A percentile compares a stretch with the other conserved stretches of the same genome.
These are phyloP conservation scores for Mesorhabditis belari DNA, from an alignment of 2,888 invertebrate species.

Conservation along the genomic window DNA sequence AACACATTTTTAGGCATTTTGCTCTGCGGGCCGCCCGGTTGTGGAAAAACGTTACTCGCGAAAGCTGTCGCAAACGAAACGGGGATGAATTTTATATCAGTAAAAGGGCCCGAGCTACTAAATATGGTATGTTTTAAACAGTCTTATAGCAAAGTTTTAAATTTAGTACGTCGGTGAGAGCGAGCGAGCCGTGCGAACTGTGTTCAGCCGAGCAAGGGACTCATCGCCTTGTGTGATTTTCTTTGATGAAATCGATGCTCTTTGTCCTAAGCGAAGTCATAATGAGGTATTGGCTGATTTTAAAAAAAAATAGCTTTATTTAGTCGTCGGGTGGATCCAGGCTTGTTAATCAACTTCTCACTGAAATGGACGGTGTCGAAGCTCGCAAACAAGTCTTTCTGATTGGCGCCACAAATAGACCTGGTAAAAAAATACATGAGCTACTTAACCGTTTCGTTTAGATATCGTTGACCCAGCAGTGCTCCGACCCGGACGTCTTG, in stretches of 20 bases:
- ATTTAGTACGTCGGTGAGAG: conserved; percentile 89
- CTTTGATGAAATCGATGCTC: conserved; percentile 93
- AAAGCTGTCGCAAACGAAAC: conserved; percentile 98
- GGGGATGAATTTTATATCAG: conserved; percentile 94
- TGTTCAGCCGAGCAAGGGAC: conserved; percentile 86
- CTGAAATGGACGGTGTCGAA: conserved; percentile 97
- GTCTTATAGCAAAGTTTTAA: not conserved
- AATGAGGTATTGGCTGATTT: conserved; percentile 55
- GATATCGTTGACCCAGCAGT: conserved; percentile 92
- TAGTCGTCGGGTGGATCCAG: conserved; percentile 60
- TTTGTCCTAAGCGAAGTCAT: conserved; percentile 81
- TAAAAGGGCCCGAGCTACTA: conserved; percentile 92
- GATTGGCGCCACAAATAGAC: conserved; percentile 90
- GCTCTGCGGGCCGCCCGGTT: conserved; percentile 89
- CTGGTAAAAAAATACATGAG: conserved; percentile 53
- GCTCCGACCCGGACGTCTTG: conserved; percentile 79
- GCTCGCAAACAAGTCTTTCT: conserved; percentile 83
- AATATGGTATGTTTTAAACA: conserved; percentile 70
- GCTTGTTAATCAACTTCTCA: conserved; percentile 90
- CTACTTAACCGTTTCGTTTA: conserved; percentile 23
- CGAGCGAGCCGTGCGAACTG: conserved; percentile 88
- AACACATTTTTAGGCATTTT: conserved; percentile 63
- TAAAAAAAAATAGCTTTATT: conserved; percentile 1
- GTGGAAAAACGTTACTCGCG: conserved; percentile 80
- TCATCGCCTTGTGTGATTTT: conserved; percentile 96